These are phyloP conservation scores for Meganola albula DNA, from an alignment of 2,888 invertebrate species.

Conservation along the genomic window DNA sequence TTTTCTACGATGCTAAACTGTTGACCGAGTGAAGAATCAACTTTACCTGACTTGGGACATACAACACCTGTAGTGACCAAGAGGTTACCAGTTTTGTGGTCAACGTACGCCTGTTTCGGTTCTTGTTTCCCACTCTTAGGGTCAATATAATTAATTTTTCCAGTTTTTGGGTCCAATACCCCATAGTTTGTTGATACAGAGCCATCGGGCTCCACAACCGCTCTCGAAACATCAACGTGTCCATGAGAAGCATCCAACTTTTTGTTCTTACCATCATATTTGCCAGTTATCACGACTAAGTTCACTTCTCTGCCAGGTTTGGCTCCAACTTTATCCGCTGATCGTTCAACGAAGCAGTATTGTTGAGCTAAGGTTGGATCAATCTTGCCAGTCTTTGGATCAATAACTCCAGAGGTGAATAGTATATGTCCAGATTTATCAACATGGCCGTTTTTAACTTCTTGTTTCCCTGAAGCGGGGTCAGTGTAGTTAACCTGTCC, in stretches of 20 bases:
- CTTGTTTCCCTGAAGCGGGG: conserved; percentile 80
- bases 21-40: conserved; percentile 81
- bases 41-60: conserved; percentile 82
- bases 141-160: conserved; percentile 79
- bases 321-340: conserved; percentile 69
- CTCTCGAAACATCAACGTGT: conserved; percentile 77
- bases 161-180: conserved; percentile 80
- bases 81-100: conserved; percentile 82
- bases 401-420: conserved; percentile 79
- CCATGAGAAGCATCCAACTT: conserved; percentile 67
- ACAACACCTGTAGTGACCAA: conserved; percentile 79
- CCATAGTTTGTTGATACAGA: conserved; percentile 80
- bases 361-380: conserved; percentile 83
- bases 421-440: conserved; percentile 83
- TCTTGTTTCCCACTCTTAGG: conserved; percentile 81
- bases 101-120: conserved; percentile 82
- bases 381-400: conserved; percentile 82
- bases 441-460: conserved; percentile 80
- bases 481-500: conserved; percentile 80
- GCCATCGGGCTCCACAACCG: conserved; percentile 76
- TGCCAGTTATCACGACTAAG: conserved; percentile 78
- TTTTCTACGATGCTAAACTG: conserved; percentile 82
- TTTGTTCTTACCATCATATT: conserved; percentile 78
- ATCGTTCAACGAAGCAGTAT: conserved; percentile 80
- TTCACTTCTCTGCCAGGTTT: conserved; percentile 74